A percentile compares a stretch with the other conserved stretches of the same genome.
Conservation (phyloP, 2,888 invertebrate species). For the Philaethria dido region DNA sequence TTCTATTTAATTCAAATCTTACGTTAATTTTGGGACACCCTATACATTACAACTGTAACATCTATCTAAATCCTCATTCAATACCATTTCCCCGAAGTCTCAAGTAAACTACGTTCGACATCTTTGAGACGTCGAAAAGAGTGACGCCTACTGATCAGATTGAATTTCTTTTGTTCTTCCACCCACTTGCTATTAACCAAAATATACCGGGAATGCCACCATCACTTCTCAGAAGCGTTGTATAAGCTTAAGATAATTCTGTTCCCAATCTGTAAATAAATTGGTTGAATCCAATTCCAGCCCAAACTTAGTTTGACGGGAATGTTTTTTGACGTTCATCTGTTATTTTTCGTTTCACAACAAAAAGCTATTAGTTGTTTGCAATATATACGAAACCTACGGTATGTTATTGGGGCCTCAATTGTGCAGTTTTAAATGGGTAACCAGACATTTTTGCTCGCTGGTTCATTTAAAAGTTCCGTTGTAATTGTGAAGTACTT, state of each 20-base stretch:
- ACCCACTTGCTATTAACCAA: conserved; percentile 12
- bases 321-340: conserved; percentile 20
- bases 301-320: neutral
- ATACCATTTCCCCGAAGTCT: conserved; percentile 3
- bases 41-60: too few species aligned
- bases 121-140: neutral
- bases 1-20: too few species aligned
- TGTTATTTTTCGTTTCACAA: conserved; percentile 32
- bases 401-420: conserved; percentile 31
- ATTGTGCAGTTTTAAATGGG: conserved; percentile 37
- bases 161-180: conserved; percentile 18
- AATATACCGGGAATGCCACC: conserved; percentile 6
- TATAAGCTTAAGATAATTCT: conserved; percentile 8
- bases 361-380: conserved; percentile 36
- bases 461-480: conserved; percentile 33
- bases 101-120: conserved; percentile 2
- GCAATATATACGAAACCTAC: conserved; percentile 31
- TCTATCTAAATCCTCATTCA: neutral
- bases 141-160: neutral
- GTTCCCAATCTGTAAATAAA: conserved; percentile 17
- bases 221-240: neutral
- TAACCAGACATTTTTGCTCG: conserved; percentile 37
- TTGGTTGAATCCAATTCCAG: conserved; percentile 13
- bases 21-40: too few species aligned
- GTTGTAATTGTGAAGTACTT: conserved; percentile 13